Conservation (phyloP, 2,888 invertebrate genomes). For the Stictocephala bisonia region DNA sequence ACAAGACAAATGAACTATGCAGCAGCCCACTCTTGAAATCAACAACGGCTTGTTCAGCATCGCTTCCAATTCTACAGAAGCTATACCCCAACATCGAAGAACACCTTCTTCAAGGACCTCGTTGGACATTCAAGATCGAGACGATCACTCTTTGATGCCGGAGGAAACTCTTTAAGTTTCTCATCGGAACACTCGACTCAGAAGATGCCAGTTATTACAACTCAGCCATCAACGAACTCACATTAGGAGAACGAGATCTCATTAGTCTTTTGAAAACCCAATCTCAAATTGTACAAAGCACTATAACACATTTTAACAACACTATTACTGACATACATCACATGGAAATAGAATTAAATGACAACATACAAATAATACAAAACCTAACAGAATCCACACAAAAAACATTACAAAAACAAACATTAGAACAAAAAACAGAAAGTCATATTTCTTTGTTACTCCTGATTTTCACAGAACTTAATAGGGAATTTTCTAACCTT, state of each 20-base stretch:
- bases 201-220: not conserved
- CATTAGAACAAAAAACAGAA: not conserved
- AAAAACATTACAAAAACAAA: not conserved
- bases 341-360: not conserved
- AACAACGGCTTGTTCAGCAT: no score
- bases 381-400: not conserved
- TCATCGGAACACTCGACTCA: not conserved
- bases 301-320: constrained; percentile 3
- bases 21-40: no score
- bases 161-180: no score
- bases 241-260: not conserved
- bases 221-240: not conserved
- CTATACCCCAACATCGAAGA: no score
- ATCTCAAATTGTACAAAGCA: not conserved
- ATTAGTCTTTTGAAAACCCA: not conserved
- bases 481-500: constrained; percentile 2
- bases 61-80: no score
- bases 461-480: not conserved
- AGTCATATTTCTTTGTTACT: not conserved
- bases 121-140: no score
- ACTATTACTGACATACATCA: not conserved
- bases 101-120: no score
- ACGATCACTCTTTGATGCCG: no score
- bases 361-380: not conserved
- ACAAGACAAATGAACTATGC: no score